Evolutionary conservation across 1,140 invertebrate species (phyloP).

Genomic region (Bombus vancouverensis): DNA sequence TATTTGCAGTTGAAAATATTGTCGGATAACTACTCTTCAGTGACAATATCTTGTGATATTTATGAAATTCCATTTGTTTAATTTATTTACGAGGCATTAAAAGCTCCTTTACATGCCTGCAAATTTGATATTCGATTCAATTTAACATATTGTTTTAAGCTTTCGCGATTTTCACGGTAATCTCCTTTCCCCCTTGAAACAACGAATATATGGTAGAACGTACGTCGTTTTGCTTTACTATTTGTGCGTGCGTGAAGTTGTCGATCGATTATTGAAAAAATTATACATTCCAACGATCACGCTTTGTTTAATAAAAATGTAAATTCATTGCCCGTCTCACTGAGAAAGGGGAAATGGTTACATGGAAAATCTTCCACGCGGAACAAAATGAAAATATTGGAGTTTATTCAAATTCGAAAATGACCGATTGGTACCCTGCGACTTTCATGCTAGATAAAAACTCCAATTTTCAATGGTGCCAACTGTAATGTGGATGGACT

Average conservation of each 20-base stretch:
- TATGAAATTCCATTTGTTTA: background rate
- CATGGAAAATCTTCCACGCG: background rate
- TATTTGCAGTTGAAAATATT: background rate
- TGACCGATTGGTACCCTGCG: no score
- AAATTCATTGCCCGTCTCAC: background rate
- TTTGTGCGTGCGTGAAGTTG: constrained; percentile 12
- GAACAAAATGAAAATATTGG: background rate
- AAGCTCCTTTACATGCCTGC: background rate
- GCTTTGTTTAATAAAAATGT: constrained; percentile 33
- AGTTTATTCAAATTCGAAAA: constrained; percentile 22
- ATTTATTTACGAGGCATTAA: background rate
- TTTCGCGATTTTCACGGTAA: background rate
- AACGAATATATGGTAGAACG: background rate
- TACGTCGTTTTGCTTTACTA: background rate
- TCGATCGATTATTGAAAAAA: constrained; percentile 33
- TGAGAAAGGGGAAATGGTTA: background rate
- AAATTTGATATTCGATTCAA: background rate
- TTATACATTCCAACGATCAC: constrained; percentile 21
- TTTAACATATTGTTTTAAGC: background rate
- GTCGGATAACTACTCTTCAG: background rate
- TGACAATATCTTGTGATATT: background rate
- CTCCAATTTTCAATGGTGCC: constrained; percentile 9
- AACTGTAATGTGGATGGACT: constrained; percentile 54
- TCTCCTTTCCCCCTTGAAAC: background rate
- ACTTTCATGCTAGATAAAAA: background rate